Evolutionary conservation across 2,797 vertebrate species (phyloP).

Genomic region (Prionace glauca): DNA sequence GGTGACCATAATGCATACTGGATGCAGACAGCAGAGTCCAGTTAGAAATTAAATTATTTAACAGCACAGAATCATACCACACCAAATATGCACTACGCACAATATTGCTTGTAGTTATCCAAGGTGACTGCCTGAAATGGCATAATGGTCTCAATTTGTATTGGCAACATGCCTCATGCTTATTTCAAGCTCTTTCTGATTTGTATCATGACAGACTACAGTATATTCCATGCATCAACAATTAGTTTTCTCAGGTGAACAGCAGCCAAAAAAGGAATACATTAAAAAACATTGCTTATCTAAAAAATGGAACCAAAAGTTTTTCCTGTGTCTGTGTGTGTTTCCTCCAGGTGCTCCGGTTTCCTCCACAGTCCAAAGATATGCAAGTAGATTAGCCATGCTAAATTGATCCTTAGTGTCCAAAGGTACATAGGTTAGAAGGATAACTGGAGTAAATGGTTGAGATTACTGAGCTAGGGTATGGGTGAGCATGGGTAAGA

Average conservation of each 20-base stretch:
- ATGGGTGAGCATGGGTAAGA: no score
- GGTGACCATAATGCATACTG: neutral
- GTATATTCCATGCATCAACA: neutral
- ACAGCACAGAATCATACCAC: neutral
- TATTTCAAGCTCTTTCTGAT: neutral
- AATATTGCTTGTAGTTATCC: neutral
- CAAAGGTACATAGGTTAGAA: no score
- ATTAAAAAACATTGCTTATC: neutral
- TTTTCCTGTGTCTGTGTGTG: no score
- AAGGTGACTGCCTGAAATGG: neutral
- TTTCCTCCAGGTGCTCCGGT: no score
- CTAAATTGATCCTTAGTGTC: no score
- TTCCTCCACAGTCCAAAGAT: no score
- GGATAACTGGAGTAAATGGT: no score
- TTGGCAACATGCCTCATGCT: neutral
- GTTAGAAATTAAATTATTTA: neutral
- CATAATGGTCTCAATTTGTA: neutral
- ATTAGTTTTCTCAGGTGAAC: neutral
- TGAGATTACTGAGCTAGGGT: no score
- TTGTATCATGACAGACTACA: neutral
- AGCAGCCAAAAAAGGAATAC: neutral
- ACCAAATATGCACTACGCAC: neutral
- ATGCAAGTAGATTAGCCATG: no score
- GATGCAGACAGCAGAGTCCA: neutral
- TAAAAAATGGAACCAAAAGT: neutral